Evolutionary conservation across 2,888 invertebrate genomes (phyloP).

Genomic region (Galeopsomyia nigrocyanea): DNA sequence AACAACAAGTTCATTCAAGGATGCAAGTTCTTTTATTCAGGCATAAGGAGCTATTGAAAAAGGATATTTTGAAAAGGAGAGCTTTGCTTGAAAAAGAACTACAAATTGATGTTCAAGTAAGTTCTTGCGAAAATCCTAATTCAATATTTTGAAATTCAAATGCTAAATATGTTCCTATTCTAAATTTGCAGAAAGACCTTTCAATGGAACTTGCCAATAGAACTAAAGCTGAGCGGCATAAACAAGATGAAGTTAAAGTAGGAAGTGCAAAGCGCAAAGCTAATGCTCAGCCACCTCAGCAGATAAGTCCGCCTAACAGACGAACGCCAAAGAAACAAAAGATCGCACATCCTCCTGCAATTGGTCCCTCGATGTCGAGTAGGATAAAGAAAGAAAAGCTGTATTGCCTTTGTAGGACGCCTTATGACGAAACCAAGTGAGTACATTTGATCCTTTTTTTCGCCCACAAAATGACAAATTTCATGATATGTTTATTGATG

Average conservation of each 20-base stretch:
- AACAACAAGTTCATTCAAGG: conserved; percentile 71
- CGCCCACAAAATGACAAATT: conserved; percentile 21
- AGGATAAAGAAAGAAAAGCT: conserved; percentile 81
- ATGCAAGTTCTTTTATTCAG: conserved; percentile 84
- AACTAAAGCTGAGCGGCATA: conserved; percentile 79
- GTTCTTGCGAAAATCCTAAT: background rate
- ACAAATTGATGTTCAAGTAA: conserved; percentile 88
- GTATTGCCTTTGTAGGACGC: conserved; percentile 92
- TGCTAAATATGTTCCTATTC: conserved; percentile 15
- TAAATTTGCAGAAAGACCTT: conserved; percentile 76
- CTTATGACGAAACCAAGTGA: conserved; percentile 95
- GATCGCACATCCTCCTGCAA: conserved; percentile 60
- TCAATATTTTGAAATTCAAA: background rate
- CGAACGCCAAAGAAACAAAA: conserved; percentile 66
- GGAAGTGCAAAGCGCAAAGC: conserved; percentile 73
- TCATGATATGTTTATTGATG: background rate
- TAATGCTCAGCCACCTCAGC: conserved; percentile 67
- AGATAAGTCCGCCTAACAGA: conserved; percentile 62
- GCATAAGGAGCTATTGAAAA: conserved; percentile 93
- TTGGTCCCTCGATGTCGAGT: conserved; percentile 57
- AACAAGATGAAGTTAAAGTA: conserved; percentile 78
- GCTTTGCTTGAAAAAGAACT: conserved; percentile 90
- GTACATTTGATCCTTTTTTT: conserved; percentile 53
- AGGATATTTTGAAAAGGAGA: conserved; percentile 92
- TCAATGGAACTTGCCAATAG: conserved; percentile 80